Percentiles rank a stretch among this genome's conserved stretches.
Conservation (phyloP, 2,888 invertebrate genomes). For the Drosophila engyochracea region DNA sequence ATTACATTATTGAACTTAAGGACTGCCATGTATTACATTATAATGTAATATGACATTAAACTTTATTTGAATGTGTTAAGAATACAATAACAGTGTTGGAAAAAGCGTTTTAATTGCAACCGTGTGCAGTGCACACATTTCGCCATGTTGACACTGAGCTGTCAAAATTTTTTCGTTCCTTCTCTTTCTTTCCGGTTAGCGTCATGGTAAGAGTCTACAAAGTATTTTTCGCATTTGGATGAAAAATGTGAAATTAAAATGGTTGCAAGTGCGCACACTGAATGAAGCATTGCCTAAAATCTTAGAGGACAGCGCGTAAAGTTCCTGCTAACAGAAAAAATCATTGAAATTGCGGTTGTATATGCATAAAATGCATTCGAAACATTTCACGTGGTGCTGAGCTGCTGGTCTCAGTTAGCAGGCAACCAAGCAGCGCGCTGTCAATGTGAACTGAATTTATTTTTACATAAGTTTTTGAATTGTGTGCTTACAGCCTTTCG, state of each 20-base stretch:
- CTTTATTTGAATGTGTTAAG: conserved; percentile 7
- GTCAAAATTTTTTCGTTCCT: conserved; percentile 71
- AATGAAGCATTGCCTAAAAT: conserved; percentile 45
- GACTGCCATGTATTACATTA: background rate
- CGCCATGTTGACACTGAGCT: conserved; percentile 65
- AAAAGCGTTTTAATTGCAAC: conserved; percentile 39
- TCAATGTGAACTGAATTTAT: conserved; percentile 17
- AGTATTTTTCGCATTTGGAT: conserved; percentile 54
- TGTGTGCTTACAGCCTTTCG: conserved; percentile 89
- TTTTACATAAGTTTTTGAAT: conserved; percentile 18
- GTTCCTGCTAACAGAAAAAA: conserved; percentile 12
- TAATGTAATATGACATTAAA: background rate
- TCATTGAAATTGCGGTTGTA: conserved; percentile 3
- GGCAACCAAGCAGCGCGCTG: conserved; percentile 28
- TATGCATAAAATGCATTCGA: conserved; percentile 13
- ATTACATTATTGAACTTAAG: background rate
- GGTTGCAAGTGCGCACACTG: conserved; percentile 49
- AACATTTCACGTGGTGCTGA: conserved; percentile 61
- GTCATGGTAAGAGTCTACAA: conserved; percentile 83
- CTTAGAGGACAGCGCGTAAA: conserved; percentile 1
- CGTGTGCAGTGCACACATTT: conserved; percentile 46
- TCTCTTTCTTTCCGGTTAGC: conserved; percentile 86
- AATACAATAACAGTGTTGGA: conserved; percentile 12
- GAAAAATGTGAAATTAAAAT: conserved; percentile 72
- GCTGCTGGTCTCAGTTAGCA: conserved; percentile 12